Evolutionary conservation across 2,113 vertebrate species (phyloP).

Genomic region (Stomatorhinus ivindoensis): DNA sequence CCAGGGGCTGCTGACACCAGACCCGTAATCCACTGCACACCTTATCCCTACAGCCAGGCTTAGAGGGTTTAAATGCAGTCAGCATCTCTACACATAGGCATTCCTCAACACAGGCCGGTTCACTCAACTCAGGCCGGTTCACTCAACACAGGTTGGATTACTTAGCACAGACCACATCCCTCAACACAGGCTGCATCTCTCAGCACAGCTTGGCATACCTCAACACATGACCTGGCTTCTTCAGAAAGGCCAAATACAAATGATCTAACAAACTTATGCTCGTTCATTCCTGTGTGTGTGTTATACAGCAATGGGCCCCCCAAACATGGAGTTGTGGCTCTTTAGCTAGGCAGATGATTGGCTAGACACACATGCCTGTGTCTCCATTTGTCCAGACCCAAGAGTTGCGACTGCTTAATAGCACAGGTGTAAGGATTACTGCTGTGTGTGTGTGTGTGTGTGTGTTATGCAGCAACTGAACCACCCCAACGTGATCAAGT

Average conservation of each 20-base stretch:
- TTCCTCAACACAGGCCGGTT: neutral
- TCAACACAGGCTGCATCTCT: neutral
- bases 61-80: neutral
- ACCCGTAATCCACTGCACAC: neutral
- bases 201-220: neutral
- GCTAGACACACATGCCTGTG: neutral
- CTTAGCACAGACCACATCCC: too few relatives aligned
- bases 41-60: neutral
- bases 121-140: neutral
- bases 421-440: neutral
- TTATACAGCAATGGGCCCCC: neutral
- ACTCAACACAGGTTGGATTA: neutral
- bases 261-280: neutral
- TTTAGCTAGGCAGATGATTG: neutral
- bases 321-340: neutral
- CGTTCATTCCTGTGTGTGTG: neutral
- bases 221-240: neutral
- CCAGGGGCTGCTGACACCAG: neutral
- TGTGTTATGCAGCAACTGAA: constrained; percentile 66
- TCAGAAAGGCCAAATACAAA: neutral
- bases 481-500: constrained; percentile 78
- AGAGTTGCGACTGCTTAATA: neutral
- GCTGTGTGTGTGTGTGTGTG: neutral
- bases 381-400: neutral
- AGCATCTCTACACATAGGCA: neutral